A percentile compares a stretch with the other conserved stretches of the same genome.
phyloP scores from a whole-genome alignment of 2,888 invertebrate genomes.

The Caenorhabditis panamensis region DNA sequence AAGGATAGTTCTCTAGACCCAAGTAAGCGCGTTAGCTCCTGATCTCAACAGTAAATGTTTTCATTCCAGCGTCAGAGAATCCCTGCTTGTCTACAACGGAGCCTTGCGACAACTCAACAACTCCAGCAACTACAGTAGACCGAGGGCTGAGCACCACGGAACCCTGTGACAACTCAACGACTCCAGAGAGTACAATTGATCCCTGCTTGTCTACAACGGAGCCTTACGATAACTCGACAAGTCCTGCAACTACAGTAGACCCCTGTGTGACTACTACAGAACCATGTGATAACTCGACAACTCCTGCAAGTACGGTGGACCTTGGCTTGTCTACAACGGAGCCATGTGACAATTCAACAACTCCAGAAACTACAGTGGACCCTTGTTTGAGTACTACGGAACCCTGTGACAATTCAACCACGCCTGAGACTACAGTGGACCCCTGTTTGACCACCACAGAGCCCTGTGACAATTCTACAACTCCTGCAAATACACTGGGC shows the following conservation, averaged over 20 bases:
- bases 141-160: conserved; percentile 1
- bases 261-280: not conserved
- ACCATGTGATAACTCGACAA: conserved; percentile 2
- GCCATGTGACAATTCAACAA: not conserved
- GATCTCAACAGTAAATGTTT: too few relatives aligned
- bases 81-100: too few relatives aligned
- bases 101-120: too few relatives aligned
- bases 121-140: too few relatives aligned
- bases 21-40: too few relatives aligned
- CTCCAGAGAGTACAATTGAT: not conserved
- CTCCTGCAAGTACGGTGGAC: not conserved
- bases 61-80: too few relatives aligned
- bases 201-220: not conserved
- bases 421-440: not conserved
- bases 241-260: not conserved
- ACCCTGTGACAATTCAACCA: not conserved
- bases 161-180: conserved; percentile 1
- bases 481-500: too few relatives aligned
- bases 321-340: not conserved
- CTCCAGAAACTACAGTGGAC: not conserved
- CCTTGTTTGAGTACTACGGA: not conserved
- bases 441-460: not conserved
- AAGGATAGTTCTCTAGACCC: too few relatives aligned
- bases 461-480: too few relatives aligned
- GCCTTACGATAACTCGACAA: too few relatives aligned